Percentiles rank a stretch among this genome's conserved stretches.
These are phyloP conservation scores for Sebastolobus altivelis DNA, from an alignment of 2,797 vertebrate genomes.

Conservation along the genomic window DNA sequence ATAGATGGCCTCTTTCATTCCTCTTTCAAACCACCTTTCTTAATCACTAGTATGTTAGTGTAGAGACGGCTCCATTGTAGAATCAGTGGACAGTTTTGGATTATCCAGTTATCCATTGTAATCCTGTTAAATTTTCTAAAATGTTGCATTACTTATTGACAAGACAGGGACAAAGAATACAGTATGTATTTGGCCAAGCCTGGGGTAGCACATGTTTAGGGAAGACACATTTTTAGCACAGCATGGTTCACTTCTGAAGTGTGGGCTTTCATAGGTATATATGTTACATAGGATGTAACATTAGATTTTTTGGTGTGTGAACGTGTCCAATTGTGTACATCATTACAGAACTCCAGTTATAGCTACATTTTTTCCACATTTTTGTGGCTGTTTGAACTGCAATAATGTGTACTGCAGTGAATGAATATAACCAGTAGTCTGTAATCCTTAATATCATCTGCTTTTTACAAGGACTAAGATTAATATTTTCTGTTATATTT, in stretches of 20 bases:
- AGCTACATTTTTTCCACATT: background rate
- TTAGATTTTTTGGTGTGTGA: background rate
- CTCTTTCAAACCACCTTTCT: too few species aligned
- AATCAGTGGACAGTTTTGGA: background rate
- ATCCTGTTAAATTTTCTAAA: accelerated
- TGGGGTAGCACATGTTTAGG: background rate
- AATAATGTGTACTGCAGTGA: background rate
- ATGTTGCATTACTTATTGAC: background rate
- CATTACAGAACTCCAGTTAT: background rate
- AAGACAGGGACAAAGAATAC: background rate
- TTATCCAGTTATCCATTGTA: background rate
- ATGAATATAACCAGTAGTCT: background rate
- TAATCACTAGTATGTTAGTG: background rate
- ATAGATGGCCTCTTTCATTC: too few species aligned
- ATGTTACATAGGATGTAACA: background rate
- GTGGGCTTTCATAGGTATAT: background rate
- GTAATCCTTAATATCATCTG: background rate
- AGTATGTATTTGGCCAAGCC: background rate
- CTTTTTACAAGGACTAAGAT: background rate
- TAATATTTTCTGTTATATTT: background rate
- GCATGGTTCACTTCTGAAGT: background rate
- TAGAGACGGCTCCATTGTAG: background rate
- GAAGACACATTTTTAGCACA: background rate
- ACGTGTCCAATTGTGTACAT: background rate
- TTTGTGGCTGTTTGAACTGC: background rate